phyloP scores from a whole-genome alignment of 2,113 vertebrate species.

The Suricata suricatta region DNA sequence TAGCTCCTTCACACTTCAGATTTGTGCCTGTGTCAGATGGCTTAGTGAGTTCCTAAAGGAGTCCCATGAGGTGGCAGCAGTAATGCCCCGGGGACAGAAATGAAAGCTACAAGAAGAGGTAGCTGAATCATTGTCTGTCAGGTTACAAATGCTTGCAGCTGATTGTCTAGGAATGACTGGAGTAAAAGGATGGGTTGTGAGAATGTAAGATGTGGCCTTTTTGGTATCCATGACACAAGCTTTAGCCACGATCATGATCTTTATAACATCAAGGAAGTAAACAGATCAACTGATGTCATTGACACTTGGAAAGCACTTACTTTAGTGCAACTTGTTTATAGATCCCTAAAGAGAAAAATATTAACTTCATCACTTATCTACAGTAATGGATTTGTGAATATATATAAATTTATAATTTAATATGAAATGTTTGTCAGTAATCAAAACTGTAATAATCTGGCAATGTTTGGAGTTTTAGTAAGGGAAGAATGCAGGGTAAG shows the following conservation, averaged over 20 bases:
- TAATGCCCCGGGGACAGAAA: not conserved
- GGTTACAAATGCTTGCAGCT: not conserved
- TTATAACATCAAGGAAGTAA: not conserved
- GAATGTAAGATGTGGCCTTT: not conserved
- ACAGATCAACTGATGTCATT: not conserved
- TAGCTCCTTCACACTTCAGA: not conserved
- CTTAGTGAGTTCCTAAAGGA: not conserved
- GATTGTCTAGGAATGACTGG: not conserved
- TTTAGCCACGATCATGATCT: not conserved
- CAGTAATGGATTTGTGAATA: not conserved
- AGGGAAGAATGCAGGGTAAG: not conserved
- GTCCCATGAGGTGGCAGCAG: not conserved
- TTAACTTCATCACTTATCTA: not conserved
- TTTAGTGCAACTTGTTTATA: not conserved
- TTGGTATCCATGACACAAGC: not conserved
- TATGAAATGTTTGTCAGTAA: not conserved
- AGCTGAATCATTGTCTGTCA: not conserved
- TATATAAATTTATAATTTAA: not conserved
- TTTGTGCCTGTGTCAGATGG: not conserved
- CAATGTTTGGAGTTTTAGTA: not conserved
- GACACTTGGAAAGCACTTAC: not conserved
- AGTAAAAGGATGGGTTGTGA: not conserved
- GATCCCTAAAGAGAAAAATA: not conserved
- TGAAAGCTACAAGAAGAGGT: not conserved
- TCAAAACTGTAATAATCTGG: not conserved